These are phyloP conservation scores for Proteles cristata DNA, from an alignment of 2,113 vertebrate species.

Conservation along the genomic window DNA sequence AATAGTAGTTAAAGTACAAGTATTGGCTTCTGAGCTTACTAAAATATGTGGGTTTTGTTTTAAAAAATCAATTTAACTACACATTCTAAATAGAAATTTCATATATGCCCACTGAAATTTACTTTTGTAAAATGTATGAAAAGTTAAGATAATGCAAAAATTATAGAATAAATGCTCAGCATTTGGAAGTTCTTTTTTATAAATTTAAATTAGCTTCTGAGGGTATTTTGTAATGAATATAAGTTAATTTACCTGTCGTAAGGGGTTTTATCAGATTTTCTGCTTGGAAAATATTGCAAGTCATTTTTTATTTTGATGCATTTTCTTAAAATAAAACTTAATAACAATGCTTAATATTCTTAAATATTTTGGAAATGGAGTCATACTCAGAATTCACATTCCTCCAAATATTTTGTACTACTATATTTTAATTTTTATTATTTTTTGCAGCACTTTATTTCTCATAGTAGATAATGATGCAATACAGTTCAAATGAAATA, in stretches of 20 bases:
- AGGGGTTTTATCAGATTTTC: constrained; percentile 16
- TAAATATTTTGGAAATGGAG: not conserved
- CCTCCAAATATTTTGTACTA: not conserved
- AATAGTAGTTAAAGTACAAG: not conserved
- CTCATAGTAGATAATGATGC: not conserved
- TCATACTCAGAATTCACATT: not conserved
- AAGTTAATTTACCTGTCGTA: not conserved
- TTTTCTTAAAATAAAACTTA: not conserved
- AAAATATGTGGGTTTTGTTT: not conserved
- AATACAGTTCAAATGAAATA: not conserved
- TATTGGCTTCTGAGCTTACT: not conserved
- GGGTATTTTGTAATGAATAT: not conserved
- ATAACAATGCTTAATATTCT: not conserved
- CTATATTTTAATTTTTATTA: not conserved
- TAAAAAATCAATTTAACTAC: not conserved
- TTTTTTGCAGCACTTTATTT: not conserved
- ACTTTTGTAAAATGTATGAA: not conserved
- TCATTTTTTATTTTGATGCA: constrained; percentile 1
- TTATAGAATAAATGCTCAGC: not conserved
- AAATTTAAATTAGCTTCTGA: constrained; percentile 6
- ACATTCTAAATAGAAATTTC: not conserved
- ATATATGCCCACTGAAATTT: not conserved
- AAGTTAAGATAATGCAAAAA: constrained; percentile 2
- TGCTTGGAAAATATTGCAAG: not conserved
- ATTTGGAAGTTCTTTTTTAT: not conserved